Base-by-base conservation (phyloP, 2,888 invertebrate genomes). In the Panzeria rudis region DNA sequence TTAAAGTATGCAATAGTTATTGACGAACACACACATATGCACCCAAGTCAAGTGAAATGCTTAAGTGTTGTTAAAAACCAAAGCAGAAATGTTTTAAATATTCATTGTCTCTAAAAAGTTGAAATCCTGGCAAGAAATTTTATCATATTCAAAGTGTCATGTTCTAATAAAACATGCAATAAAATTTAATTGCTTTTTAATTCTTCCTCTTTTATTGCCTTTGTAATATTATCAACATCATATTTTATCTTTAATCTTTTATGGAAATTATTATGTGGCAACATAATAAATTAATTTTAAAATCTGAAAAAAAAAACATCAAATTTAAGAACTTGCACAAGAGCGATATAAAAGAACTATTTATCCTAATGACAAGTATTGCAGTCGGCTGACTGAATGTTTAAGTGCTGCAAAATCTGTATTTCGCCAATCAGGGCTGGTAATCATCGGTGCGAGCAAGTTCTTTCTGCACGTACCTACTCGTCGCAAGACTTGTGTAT, bases 101-200 rank as follows among this genome's bases (percentile, higher is more conserved):
- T 78, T 69, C 29, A 69, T 78, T 69, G 25, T 59, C 8, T 56
- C n/a, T 56, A 35, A 17, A 73, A 35, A 25, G 23, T 62, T 73
- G 6, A 50, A 35, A 56, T 68, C 25, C 52, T 68, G 47, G 23
- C 25, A 50, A 52, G 25, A 5, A 25, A 20, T 61, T 61, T 69
- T 61, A 78, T 69, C 50, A 69, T 25, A 69, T 61, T 61, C 61
- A 52, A 52, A 80, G 50, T 59, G 66, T 80, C 80, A 66, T 80
- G 72, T 80, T 73, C 41, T 73, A 54, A 80, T 80, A 66, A 66
- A 47, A 52, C 32, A 15, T 41, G 52, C 52, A 78, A 69, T 52
- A 41, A 61, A 64, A 35, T 80, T 72, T 80, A 80, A 72, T 64
- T 80, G 72, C 9, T 56, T 80, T 64, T 64, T 64, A 66, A 80